Conservation (phyloP, 2,888 invertebrate species). For the Sclerodermus sp. region DNA sequence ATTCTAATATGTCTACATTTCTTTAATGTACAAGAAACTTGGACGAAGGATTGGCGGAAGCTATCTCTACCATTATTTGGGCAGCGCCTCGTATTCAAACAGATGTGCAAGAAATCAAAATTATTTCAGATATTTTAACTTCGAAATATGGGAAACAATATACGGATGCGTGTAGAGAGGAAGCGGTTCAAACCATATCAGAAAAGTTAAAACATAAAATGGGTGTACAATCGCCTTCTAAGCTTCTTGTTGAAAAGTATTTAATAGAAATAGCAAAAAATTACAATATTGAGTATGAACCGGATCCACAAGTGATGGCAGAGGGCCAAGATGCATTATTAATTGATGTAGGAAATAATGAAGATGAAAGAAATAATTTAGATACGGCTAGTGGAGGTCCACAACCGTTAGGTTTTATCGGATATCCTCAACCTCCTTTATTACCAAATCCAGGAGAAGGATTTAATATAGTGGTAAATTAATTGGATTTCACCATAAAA, state of each 20-base stretch:
- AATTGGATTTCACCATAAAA: no score
- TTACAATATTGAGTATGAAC: slow-evolving; percentile 92
- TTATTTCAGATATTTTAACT: slow-evolving; percentile 85
- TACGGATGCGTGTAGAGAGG: slow-evolving; percentile 84
- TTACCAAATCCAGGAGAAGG: slow-evolving; percentile 61
- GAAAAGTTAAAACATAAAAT: slow-evolving; percentile 93
- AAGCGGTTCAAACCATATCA: slow-evolving; percentile 78
- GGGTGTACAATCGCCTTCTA: slow-evolving; percentile 92
- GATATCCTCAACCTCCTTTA: slow-evolving; percentile 73
- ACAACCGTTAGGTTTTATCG: slow-evolving; percentile 80
- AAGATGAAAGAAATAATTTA: slow-evolving; percentile 61
- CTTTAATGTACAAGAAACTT: no score
- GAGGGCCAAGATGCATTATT: slow-evolving; percentile 63
- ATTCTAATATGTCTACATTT: slow-evolving; percentile 1
- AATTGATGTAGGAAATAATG: slow-evolving; percentile 46
- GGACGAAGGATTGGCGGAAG: slow-evolving; percentile 94
- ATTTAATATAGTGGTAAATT: slow-evolving; percentile 32
- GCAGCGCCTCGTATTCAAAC: slow-evolving; percentile 90
- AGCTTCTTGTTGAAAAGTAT: slow-evolving; percentile 90
- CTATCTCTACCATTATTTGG: slow-evolving; percentile 96
- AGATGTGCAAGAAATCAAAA: slow-evolving; percentile 74
- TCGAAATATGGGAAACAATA: slow-evolving; percentile 94
- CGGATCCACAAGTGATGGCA: slow-evolving; percentile 89
- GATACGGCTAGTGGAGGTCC: slow-evolving; percentile 60
- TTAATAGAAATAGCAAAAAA: slow-evolving; percentile 95